phyloP scores from a whole-genome alignment of 2,888 invertebrate genomes.

The Leptinotarsa juncta region DNA sequence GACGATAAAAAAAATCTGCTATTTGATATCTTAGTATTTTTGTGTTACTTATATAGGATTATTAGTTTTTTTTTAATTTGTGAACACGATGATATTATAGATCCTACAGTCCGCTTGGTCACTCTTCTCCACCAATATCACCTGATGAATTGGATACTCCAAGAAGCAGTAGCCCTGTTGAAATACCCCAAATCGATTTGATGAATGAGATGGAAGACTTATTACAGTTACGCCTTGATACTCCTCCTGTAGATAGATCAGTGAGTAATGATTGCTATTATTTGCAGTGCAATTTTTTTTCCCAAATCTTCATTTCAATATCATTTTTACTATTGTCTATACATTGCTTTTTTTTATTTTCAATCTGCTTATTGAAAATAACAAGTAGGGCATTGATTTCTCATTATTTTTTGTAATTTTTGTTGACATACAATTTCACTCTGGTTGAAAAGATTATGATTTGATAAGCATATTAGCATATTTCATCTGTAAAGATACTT shows the following conservation, averaged over 20 bases:
- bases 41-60: not conserved
- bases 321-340: no score
- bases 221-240: constrained; percentile 66
- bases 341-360: no score
- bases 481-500: no score
- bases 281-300: no score
- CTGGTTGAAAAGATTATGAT: no score
- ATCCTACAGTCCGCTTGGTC: constrained; percentile 64
- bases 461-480: no score
- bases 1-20: no score
- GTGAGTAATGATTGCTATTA: constrained; percentile 66
- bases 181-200: constrained; percentile 70
- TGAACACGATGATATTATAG: constrained; percentile 47
- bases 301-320: no score
- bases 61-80: constrained; percentile 11
- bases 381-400: no score
- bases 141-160: constrained; percentile 67
- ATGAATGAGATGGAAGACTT: constrained; percentile 77
- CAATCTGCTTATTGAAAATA: no score
- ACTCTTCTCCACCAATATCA: constrained; percentile 68
- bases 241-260: constrained; percentile 74
- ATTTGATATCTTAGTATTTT: no score
- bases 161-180: constrained; percentile 63
- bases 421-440: not conserved
- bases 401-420: not conserved